Evolutionary conservation across 2,797 vertebrate species (phyloP).

Genomic region (Spinus pinus): DNA sequence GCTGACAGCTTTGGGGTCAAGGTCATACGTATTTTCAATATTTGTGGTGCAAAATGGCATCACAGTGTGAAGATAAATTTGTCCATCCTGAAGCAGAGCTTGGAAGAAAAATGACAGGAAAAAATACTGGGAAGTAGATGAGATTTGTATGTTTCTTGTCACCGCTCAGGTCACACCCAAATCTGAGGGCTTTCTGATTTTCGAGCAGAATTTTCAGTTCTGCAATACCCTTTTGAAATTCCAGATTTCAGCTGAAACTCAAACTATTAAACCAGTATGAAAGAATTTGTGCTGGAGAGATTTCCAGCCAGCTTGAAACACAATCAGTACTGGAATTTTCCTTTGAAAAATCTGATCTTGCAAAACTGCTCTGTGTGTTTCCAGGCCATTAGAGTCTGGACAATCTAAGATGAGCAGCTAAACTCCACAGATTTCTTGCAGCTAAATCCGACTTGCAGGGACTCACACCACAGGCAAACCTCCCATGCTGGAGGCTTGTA

Average conservation of each 20-base stretch:
- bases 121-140: not conserved
- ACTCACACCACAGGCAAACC: not conserved
- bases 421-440: not conserved
- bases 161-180: not conserved
- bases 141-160: not conserved
- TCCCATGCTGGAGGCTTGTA: not conserved
- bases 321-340: slow-evolving; percentile 17
- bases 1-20: not conserved
- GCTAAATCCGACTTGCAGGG: not conserved
- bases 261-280: not conserved
- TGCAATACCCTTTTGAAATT: not conserved
- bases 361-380: not conserved
- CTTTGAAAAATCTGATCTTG: slow-evolving; percentile 18
- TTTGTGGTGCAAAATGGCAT: not conserved
- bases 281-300: not conserved
- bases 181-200: not conserved
- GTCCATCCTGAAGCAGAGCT: not conserved
- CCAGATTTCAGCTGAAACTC: slow-evolving; percentile 9
- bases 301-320: slow-evolving; percentile 16
- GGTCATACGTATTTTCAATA: not conserved
- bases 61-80: not conserved
- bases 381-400: not conserved
- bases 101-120: not conserved
- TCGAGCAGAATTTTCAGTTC: not conserved
- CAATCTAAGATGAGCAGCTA: not conserved